Base-by-base conservation (phyloP, 2,797 vertebrate species). In the Scolopax rusticola region DNA sequence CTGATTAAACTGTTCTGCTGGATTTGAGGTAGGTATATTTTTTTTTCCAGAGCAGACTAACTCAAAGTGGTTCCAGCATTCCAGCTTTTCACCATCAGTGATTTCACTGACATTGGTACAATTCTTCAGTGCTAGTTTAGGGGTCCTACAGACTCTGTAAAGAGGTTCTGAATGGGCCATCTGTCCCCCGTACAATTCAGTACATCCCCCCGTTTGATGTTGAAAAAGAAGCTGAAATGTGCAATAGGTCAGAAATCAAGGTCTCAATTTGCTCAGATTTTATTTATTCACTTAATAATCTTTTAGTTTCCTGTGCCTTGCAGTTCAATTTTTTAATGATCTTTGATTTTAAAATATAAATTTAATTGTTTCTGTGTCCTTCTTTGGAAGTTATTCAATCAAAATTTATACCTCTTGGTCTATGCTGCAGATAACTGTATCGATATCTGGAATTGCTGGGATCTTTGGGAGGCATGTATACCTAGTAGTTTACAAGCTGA, bases 311-410 rank as follows among this genome's bases (percentile, higher is more conserved):
- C 45, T 53, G 2, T 78, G 41, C 59, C 56, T 92, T 84, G 45
- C 60, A 71, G 33, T 84, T 48, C 73, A 89, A 45, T 11, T 57
- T 87, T 89, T 87, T 67, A 51, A 84, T 83, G 33, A 54, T 71
- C 45, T 93, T 80, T 87, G 64, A 84, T 85, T 64, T 75, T 84
- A 61, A 89, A 93, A 71, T 78, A 54, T 21, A 73, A 57, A 54
- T 79, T 68, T 84, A 61, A 84, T 71, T 88, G 59, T 69, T 87
- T 82, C 59, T 45, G 7, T 70, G 38, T 69, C 48, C 45, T 89
- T 79, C 32, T 89, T 84, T 85, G 71, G 54, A 81, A 87, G 32
- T 61, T 80, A 83, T 83, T 90, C 1, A 28, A 13, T 70, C 33
- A 75, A 77, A 94, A 83, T 68, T 78, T 67, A 14, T 23, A 41